These are phyloP conservation scores for Ochlodes sylvanus DNA, from an alignment of 2,888 invertebrate genomes.

Conservation along the genomic window DNA sequence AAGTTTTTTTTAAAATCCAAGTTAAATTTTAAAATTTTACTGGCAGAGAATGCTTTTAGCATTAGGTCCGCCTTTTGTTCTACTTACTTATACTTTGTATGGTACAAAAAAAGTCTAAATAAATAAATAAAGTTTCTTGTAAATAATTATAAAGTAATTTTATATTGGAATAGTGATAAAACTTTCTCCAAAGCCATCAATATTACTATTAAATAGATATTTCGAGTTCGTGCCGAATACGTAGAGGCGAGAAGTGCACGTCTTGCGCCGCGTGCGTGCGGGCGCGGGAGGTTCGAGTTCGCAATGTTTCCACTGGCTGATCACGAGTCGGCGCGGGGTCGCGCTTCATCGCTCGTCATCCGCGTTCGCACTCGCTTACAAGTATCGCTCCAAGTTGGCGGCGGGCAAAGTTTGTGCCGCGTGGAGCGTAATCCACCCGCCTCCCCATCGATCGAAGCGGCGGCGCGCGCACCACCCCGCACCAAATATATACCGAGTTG, in stretches of 20 bases:
- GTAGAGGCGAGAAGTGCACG: constrained; percentile 37
- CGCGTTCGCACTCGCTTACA: constrained; percentile 51
- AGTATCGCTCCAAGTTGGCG: constrained; percentile 72
- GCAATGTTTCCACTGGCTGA: constrained; percentile 71
- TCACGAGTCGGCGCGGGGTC: constrained; percentile 53
- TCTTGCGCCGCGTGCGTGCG: constrained; percentile 44
- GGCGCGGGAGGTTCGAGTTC: constrained; percentile 40
- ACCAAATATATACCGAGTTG: constrained; percentile 77
- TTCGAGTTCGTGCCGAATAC: constrained; percentile 2
- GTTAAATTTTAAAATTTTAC: no score
- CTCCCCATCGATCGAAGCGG: constrained; percentile 72
- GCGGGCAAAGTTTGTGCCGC: constrained; percentile 69
- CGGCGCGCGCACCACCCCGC: constrained; percentile 75
- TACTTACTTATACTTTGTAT: no score
- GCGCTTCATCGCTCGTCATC: constrained; percentile 40
- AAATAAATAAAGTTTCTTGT: not conserved
- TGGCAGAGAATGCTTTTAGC: no score
- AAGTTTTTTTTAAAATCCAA: no score
- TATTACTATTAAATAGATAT: not conserved
- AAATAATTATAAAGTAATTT: not conserved
- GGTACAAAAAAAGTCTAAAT: no score
- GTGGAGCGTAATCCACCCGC: constrained; percentile 56
- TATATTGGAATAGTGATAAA: not conserved
- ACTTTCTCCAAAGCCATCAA: not conserved
- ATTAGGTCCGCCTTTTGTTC: no score